Percentiles rank a stretch among this genome's conserved stretches.
Evolutionary conservation across 2,888 invertebrate species (phyloP).

Genomic region (Temnothorax ravouxi): DNA sequence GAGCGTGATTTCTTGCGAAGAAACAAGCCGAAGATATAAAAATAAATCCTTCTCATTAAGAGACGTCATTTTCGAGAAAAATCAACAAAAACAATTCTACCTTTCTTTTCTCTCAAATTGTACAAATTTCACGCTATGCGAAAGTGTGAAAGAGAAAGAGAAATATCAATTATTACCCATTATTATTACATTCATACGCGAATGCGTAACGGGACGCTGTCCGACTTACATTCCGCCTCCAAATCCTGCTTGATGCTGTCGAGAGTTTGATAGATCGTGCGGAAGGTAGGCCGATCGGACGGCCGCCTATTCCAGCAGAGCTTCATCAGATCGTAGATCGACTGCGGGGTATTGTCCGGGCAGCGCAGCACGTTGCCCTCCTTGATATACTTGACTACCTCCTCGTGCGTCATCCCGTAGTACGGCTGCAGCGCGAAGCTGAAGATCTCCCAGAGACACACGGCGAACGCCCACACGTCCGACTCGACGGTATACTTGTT

Average conservation of each 20-base stretch:
- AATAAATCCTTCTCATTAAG: not conserved
- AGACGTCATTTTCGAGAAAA: not conserved
- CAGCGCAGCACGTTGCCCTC: conserved; percentile 96
- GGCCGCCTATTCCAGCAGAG: conserved; percentile 97
- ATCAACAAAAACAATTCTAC: not conserved
- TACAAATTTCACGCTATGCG: conserved; percentile 4
- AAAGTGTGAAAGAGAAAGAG: not conserved
- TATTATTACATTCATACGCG: conserved; percentile 77
- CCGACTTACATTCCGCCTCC: conserved; percentile 83
- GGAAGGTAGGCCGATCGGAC: conserved; percentile 94
- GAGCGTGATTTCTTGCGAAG: not conserved
- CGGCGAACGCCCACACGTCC: conserved; percentile 99
- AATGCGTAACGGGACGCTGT: conserved; percentile 83
- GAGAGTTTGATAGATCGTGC: conserved; percentile 92
- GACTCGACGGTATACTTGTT: conserved; percentile 98
- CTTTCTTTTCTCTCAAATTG: not conserved
- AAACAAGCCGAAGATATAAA: not conserved
- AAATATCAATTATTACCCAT: conserved; percentile 22
- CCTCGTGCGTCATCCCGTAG: conserved; percentile 98
- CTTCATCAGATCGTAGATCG: conserved; percentile 96
- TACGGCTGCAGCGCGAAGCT: conserved; percentile 98
- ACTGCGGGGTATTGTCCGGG: conserved; percentile 95
- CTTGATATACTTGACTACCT: conserved; percentile 97
- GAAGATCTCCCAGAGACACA: conserved; percentile 98
- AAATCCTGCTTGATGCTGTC: conserved; percentile 89